These are phyloP conservation scores for Enteromius argenteus DNA, from an alignment of 2,797 vertebrate species.

Conservation along the genomic window DNA sequence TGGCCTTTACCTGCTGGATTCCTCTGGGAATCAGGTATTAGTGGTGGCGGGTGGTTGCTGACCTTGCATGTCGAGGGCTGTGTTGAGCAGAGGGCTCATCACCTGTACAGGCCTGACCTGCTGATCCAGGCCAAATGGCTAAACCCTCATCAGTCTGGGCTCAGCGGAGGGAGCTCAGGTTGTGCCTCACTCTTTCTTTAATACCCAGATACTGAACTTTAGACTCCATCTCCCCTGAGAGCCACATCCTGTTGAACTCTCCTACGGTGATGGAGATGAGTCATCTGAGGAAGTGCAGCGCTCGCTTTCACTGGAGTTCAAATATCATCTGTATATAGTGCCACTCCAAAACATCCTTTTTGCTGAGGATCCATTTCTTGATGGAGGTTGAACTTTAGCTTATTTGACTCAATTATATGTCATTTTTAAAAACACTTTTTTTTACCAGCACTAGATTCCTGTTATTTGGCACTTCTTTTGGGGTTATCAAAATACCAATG, in stretches of 20 bases:
- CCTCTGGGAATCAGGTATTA: constrained; percentile 24
- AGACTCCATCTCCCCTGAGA: constrained; percentile 30
- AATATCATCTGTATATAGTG: not conserved
- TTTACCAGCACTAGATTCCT: not conserved
- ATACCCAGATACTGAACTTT: constrained; percentile 45
- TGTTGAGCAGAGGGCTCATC: constrained; percentile 30
- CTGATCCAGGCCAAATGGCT: constrained; percentile 39
- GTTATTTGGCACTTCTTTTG: not conserved
- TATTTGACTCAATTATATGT: not conserved
- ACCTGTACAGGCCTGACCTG: constrained; percentile 31
- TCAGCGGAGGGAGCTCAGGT: constrained; percentile 32
- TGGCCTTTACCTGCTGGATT: constrained; percentile 19
- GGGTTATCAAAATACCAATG: not conserved
- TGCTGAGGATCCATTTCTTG: not conserved
- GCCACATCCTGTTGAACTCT: constrained; percentile 10
- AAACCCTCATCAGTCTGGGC: constrained; percentile 37
- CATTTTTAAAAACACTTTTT: not conserved
- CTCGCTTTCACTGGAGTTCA: not conserved
- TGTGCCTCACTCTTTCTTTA: constrained; percentile 32
- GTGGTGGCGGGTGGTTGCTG: constrained; percentile 15
- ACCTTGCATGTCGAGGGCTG: constrained; percentile 5
- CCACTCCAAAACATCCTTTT: not conserved
- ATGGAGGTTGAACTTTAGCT: constrained; percentile 14
- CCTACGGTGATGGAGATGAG: constrained; percentile 26
- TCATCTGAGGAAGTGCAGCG: not conserved